phyloP scores from a whole-genome alignment of 1,140 invertebrate genomes.

The Calliphora vicina region DNA sequence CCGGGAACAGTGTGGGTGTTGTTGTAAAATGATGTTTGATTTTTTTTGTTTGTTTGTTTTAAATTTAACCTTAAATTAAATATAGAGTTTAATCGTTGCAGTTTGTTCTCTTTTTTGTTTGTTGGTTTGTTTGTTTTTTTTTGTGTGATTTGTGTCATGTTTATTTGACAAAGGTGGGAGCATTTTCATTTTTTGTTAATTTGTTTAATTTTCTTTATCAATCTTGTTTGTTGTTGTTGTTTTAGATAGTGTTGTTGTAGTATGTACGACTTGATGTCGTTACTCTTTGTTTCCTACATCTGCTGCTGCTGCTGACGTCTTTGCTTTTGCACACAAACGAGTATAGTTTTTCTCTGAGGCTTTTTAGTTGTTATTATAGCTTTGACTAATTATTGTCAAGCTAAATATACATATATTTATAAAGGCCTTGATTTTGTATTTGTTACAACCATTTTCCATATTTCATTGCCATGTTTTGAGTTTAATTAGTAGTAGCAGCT shows the following conservation, averaged over 20 bases:
- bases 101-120: conserved; percentile 21
- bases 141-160: conserved; percentile 29
- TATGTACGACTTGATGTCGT: not conserved
- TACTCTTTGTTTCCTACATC: no score
- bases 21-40: not conserved
- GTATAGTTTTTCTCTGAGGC: not conserved
- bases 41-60: not conserved
- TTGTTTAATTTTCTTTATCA: not conserved
- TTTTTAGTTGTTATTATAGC: not conserved
- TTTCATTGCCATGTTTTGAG: not conserved
- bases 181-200: conserved; percentile 31
- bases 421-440: not conserved
- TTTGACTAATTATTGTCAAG: not conserved
- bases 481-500: conserved; percentile 15
- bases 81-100: conserved; percentile 12
- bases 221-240: not conserved
- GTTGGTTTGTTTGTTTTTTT: conserved; percentile 16
- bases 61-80: not conserved
- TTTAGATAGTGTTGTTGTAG: no score
- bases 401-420: not conserved
- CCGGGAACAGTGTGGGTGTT: not conserved
- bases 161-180: conserved; percentile 31
- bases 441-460: conserved; percentile 30
- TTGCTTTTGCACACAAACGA: not conserved
- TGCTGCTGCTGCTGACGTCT: no score